Percentiles rank a stretch among this genome's conserved stretches.
phyloP scores from a whole-genome alignment of 2,888 invertebrate genomes.

The Beris morrisii region DNA sequence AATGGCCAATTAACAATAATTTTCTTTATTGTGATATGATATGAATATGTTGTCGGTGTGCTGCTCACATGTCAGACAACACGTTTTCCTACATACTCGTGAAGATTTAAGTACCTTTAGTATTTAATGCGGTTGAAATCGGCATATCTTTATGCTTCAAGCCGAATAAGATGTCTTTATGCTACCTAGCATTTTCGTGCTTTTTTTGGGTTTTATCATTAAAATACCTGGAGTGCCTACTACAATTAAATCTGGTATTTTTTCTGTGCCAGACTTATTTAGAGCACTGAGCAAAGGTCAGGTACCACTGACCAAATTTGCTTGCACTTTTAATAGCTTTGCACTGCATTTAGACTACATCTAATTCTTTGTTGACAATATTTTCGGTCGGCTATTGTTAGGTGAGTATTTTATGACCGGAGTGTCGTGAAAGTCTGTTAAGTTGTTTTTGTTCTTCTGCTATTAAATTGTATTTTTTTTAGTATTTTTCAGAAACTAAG shows the following conservation, averaged over 20 bases:
- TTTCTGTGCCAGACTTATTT: neutral
- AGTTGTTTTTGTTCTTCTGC: too few relatives aligned
- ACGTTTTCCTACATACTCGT: neutral
- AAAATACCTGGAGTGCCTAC: neutral
- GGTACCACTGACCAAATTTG: conserved; percentile 20
- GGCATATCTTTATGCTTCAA: too few relatives aligned
- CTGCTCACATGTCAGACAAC: neutral
- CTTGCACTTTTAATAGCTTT: conserved; percentile 20
- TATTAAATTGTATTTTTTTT: too few relatives aligned
- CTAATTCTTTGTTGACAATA: too few relatives aligned
- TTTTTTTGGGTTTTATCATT: neutral
- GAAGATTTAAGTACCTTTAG: neutral
- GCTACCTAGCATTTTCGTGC: too few relatives aligned
- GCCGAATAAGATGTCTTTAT: too few relatives aligned
- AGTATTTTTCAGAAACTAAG: too few relatives aligned
- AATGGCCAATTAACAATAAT: conserved; percentile 33
- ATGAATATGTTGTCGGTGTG: neutral
- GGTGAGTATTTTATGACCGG: too few relatives aligned
- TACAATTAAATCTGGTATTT: neutral
- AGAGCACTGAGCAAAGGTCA: conserved; percentile 17
- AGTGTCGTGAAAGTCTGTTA: too few relatives aligned
- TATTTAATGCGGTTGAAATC: too few relatives aligned
- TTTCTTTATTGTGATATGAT: conserved; percentile 31
- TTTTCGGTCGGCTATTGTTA: too few relatives aligned
- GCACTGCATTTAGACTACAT: conserved; percentile 4